These are phyloP conservation scores for Datnioides undecimradiatus DNA, from an alignment of 2,113 vertebrate genomes.

Conservation along the genomic window DNA sequence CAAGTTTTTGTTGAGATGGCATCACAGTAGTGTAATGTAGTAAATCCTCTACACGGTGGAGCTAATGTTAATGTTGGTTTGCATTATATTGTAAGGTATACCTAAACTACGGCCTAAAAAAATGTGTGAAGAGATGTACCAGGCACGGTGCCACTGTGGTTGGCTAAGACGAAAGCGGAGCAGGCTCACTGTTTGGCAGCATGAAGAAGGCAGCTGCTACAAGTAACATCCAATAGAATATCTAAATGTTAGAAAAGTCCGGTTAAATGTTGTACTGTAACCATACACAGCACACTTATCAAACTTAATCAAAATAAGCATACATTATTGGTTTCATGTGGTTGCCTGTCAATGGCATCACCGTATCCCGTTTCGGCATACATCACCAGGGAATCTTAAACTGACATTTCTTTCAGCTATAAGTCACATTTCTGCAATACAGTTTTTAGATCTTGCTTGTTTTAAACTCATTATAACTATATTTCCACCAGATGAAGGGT, in stretches of 20 bases:
- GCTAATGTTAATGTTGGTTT: not conserved
- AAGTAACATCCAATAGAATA: slow-evolving; percentile 37
- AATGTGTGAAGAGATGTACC: slow-evolving; percentile 55
- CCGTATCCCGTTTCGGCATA: no score
- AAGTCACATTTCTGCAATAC: no score
- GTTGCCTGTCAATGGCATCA: no score
- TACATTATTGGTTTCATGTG: no score
- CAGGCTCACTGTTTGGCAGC: slow-evolving; percentile 33
- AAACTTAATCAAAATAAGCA: no score
- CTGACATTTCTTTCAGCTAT: no score
- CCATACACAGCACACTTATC: not conserved
- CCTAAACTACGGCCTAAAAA: slow-evolving; percentile 12
- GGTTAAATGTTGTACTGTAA: not conserved
- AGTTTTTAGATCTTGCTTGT: no score
- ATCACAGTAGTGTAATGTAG: not conserved
- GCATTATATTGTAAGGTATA: slow-evolving; percentile 15
- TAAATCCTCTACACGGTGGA: not conserved
- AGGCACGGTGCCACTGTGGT: slow-evolving; percentile 45
- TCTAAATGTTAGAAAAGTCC: slow-evolving; percentile 16
- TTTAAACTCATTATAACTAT: no score
- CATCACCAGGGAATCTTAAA: no score
- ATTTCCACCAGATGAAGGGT: no score
- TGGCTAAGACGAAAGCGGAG: slow-evolving; percentile 20
- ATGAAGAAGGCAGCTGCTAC: slow-evolving; percentile 37
- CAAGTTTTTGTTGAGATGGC: not conserved